Evolutionary conservation across 2,888 invertebrate genomes (phyloP), one percentile per base, ranked within the genome.

Genomic region (Clostera curtula): DNA sequence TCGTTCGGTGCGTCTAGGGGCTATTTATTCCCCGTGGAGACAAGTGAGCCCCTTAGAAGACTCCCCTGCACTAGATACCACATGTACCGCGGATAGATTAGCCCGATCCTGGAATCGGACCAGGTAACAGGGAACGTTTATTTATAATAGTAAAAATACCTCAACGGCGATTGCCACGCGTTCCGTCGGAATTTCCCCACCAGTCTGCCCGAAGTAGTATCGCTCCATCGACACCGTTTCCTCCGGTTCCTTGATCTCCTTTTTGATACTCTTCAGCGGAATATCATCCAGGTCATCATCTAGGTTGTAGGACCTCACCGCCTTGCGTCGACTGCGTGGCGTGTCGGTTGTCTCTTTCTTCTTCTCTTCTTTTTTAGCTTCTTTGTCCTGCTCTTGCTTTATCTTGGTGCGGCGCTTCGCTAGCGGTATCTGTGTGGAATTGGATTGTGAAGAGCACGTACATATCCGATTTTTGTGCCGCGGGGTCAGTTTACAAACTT

Each of bases 121-220:
- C n/a, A n/a, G n/a, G n/a, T n/a, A n/a, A n/a, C n/a, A n/a, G n/a
- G n/a, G n/a, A n/a, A n/a, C n/a, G n/a, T n/a, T n/a, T n/a, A n/a
- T n/a, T n/a, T n/a, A n/a, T n/a, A n/a, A n/a, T n/a, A n/a, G 10
- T 6, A 24, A 7, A 16, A 1, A 6, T 37, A 80, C 80, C 67
- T 73, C 63, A n/a, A 80, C 79, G 46, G 76, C 68, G 17, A 82
- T 79, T 19, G 74, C 52, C 5, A 58, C 40, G 25, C 59, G 56
- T 6, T 56, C 46, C 1, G 17, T 25, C 0, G 38, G 37, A 0
- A 27, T 52, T 0, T 51, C 30, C 1, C 82, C 84, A 1, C 72
- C 76, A 2, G 73, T 56, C 42, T 85, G 86, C 0, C 89, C 90
- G 45, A 89, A 90, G 69, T 89, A 90, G 49, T 86, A 89, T 31